A percentile compares a stretch with the other conserved stretches of the same genome.
Conservation (phyloP, 2,888 invertebrate genomes). For the Sesia apiformis region DNA sequence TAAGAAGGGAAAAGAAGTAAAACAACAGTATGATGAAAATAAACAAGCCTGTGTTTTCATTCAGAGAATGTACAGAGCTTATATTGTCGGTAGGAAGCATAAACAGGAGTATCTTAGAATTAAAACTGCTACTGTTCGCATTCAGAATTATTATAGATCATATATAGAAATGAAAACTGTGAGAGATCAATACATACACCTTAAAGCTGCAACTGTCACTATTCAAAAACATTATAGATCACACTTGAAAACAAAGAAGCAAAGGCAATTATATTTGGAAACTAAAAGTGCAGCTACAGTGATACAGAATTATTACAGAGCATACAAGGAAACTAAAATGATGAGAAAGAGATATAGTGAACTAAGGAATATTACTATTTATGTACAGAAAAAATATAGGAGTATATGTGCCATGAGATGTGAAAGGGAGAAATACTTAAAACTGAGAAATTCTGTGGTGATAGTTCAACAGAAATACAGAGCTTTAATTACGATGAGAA, state of each 20-base stretch:
- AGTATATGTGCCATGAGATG: constrained; percentile 37
- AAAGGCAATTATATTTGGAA: constrained; percentile 31
- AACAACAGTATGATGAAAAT: constrained; percentile 29
- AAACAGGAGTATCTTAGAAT: constrained; percentile 27
- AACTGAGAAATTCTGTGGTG: constrained; percentile 27
- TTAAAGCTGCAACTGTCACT: constrained; percentile 31
- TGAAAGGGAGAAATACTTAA: constrained; percentile 36
- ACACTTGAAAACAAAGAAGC: constrained; percentile 25
- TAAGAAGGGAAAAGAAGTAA: constrained; percentile 25
- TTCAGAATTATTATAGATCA: constrained; percentile 61
- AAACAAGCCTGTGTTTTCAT: constrained; percentile 30
- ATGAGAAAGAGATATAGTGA: constrained; percentile 38
- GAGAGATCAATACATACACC: constrained; percentile 25
- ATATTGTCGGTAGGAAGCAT: constrained; percentile 33
- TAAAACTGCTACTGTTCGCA: constrained; percentile 27
- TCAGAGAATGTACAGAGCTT: constrained; percentile 45
- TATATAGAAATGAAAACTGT: constrained; percentile 36
- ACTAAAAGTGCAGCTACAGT: constrained; percentile 36
- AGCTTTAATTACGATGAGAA: constrained; percentile 35
- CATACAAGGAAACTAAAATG: constrained; percentile 22
- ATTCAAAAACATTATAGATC: constrained; percentile 59
- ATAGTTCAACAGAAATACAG: constrained; percentile 53
- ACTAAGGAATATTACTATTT: constrained; percentile 38
- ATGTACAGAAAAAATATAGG: constrained; percentile 56
- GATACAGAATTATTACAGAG: constrained; percentile 66